A percentile compares a stretch with the other conserved stretches of the same genome.
These are phyloP conservation scores for Sphinx pinastri DNA, from an alignment of 2,888 invertebrate genomes.

Conservation along the genomic window DNA sequence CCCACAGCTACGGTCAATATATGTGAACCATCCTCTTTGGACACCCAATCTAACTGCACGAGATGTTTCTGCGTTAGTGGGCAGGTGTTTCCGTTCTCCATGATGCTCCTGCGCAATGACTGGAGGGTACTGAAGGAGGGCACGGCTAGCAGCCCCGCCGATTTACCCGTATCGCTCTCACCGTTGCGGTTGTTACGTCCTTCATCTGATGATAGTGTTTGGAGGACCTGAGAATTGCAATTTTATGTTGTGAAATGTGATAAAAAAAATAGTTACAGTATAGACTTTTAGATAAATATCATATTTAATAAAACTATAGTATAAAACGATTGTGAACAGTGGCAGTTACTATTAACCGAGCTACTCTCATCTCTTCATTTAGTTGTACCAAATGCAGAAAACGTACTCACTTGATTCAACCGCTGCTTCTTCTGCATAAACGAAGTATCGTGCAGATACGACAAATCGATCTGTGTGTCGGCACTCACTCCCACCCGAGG, in stretches of 20 bases:
- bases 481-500: constrained; percentile 91
- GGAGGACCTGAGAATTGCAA: constrained; percentile 81
- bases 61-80: constrained; percentile 95
- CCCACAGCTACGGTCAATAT: constrained; percentile 98
- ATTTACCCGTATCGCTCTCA: constrained; percentile 80
- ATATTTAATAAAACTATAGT: not conserved
- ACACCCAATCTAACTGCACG: constrained; percentile 99
- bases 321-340: not conserved
- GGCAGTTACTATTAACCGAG: no score
- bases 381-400: constrained; percentile 12
- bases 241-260: not conserved
- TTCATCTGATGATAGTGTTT: constrained; percentile 92
- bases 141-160: constrained; percentile 89
- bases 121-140: constrained; percentile 96
- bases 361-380: no score
- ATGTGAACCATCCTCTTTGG: constrained; percentile 99
- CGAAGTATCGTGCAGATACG: constrained; percentile 91
- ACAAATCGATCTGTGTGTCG: constrained; percentile 92
- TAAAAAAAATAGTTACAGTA: not conserved
- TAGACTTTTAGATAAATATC: not conserved
- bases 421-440: constrained; percentile 92
- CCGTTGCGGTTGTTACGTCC: constrained; percentile 84
- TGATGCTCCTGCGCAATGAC: constrained; percentile 93
- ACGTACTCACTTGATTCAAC: constrained; percentile 86
- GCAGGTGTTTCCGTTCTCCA: constrained; percentile 96